A percentile compares a stretch with the other conserved stretches of the same genome.
These are phyloP conservation scores for Venustaconcha ellipsiformis DNA, from an alignment of 1,140 invertebrate species.

Conservation along the genomic window DNA sequence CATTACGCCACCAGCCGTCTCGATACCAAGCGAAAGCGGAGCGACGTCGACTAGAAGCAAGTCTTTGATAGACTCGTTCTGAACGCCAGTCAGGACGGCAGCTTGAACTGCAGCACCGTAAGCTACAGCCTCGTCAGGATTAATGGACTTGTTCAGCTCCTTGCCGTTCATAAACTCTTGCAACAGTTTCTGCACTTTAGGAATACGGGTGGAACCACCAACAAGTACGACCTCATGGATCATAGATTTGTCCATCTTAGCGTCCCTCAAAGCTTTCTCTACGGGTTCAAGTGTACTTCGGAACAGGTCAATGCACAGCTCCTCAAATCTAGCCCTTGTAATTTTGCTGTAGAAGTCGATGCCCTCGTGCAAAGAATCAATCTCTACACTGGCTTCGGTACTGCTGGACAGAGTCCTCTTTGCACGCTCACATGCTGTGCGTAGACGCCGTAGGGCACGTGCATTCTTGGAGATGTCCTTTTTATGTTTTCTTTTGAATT, in stretches of 20 bases:
- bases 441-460: conserved; percentile 88
- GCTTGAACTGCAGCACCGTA: conserved; percentile 77
- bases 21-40: conserved; percentile 68
- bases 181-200: conserved; percentile 95
- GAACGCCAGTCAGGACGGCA: conserved; percentile 66
- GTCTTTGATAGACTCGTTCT: conserved; percentile 54
- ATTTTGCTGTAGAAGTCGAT: conserved; percentile 97
- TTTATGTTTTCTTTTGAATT: conserved; percentile 84
- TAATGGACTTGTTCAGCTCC: conserved; percentile 86
- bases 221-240: conserved; percentile 97
- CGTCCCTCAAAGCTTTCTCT: conserved; percentile 92
- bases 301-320: conserved; percentile 90
- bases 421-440: conserved; percentile 94
- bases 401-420: conserved; percentile 95
- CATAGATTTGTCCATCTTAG: conserved; percentile 92
- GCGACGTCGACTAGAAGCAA: conserved; percentile 63
- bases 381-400: conserved; percentile 80
- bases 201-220: conserved; percentile 97
- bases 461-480: conserved; percentile 93
- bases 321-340: conserved; percentile 81
- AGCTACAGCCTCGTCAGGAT: conserved; percentile 89
- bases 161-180: conserved; percentile 94
- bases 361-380: conserved; percentile 95
- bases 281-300: conserved; percentile 91
- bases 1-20: conserved; percentile 77